Base-by-base conservation (phyloP, 2,888 invertebrate species). In the Sericinus montela region DNA sequence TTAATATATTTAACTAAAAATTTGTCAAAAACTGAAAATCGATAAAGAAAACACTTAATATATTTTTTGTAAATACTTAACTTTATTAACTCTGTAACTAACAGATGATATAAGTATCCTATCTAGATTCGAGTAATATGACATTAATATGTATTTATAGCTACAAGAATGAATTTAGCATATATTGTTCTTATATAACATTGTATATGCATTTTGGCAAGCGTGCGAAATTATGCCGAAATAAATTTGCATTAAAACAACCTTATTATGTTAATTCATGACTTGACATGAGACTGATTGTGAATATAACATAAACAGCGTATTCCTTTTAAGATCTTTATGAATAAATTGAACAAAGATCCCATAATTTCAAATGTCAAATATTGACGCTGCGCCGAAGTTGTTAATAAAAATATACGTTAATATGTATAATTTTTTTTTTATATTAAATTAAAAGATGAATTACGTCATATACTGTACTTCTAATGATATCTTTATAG, bases 71-170 rank as follows among this genome's bases (percentile, higher is more conserved):
- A 87, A 87, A 87, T 81, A 78, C 87, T 87, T 85, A 88, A 75
- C 75, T 87, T 87, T 85, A 87, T 87, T 86, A 87, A 85, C 81
- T 87, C 81, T 78, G 84, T 83, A 87, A 84, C 87, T 88, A 86
- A 87, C 87, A 85, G 81, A 84, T 81, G 84, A 80, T 71, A 72
- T 81, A 84, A 83, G 84, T 85, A 80, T 72, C 87, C 87, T 84
- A 87, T 87, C 87, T 82, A 86, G 76, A 82, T 83, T 82, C 82
- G 79, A 86, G 75, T 80, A 81, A 75, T 75, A 75, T 41, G 39
- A 50, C 67, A 75, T 67, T 67, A 72, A 83, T 82, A 84, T 83
- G 66, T 80, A 87, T 86, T 85, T 86, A 86, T 85, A 77, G 40
- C 55, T 65, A 74, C 87, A 87, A 87, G 84, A 67, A 80, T 82